A percentile compares a stretch with the other conserved stretches of the same genome.
phyloP scores from a whole-genome alignment of 2,888 invertebrate genomes.

The Yponomeuta cagnagella region DNA sequence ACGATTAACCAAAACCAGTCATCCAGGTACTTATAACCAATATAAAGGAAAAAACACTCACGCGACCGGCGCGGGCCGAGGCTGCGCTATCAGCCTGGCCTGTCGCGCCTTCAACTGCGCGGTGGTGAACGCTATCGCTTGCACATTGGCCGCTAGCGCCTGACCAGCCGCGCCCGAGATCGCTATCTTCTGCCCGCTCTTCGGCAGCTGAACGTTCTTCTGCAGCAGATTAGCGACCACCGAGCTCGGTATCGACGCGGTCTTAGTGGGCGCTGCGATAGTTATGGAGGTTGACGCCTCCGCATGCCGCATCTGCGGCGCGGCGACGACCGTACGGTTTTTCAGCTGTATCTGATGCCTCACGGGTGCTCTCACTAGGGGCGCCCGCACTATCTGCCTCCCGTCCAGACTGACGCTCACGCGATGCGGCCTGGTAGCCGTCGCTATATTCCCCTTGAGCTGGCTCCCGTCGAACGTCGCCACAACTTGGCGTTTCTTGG shows the following conservation, averaged over 20 bases:
- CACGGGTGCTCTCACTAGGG: constrained; percentile 36
- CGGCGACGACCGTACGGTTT: constrained; percentile 38
- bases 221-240: constrained; percentile 49
- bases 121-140: constrained; percentile 51
- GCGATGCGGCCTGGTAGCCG: constrained; percentile 30
- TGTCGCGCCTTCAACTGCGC: constrained; percentile 51
- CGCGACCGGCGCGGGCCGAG: constrained; percentile 38
- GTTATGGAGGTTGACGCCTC: constrained; percentile 25
- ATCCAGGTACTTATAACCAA: too few relatives aligned
- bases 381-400: constrained; percentile 44
- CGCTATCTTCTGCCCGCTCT: constrained; percentile 46
- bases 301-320: constrained; percentile 20
- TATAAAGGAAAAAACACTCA: constrained; percentile 28
- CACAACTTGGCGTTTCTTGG: constrained; percentile 41
- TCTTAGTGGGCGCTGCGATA: constrained; percentile 36
- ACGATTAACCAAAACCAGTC: too few relatives aligned
- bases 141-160: constrained; percentile 46
- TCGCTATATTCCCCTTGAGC: constrained; percentile 16
- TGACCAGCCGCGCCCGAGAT: constrained; percentile 32
- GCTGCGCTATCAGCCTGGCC: constrained; percentile 42
- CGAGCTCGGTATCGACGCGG: constrained; percentile 42
- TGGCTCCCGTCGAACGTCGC: constrained; percentile 19
- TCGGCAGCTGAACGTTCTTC: constrained; percentile 45
- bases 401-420: constrained; percentile 48
- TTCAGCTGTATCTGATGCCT: constrained; percentile 54